A percentile compares a stretch with the other conserved stretches of the same genome.
These are phyloP conservation scores for Mythimna impura DNA, from an alignment of 2,888 invertebrate species.

Conservation along the genomic window DNA sequence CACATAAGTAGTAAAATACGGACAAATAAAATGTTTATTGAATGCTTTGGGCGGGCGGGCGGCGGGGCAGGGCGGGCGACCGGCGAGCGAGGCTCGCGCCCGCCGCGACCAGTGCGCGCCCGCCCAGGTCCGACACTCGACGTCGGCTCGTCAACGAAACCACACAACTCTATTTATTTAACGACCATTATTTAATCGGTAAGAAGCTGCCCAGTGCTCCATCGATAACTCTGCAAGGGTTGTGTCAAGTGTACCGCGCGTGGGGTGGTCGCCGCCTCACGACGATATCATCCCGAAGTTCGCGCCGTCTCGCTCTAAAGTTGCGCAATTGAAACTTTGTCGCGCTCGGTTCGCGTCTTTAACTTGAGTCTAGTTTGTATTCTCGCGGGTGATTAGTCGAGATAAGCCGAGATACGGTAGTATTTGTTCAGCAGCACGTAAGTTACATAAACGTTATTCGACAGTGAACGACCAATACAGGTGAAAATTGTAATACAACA, in stretches of 20 bases:
- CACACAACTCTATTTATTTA: slow-evolving; percentile 84
- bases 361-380: slow-evolving; percentile 71
- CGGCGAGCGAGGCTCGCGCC: slow-evolving; percentile 71
- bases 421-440: slow-evolving; percentile 81
- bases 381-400: slow-evolving; percentile 82
- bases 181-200: slow-evolving; percentile 88
- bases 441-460: slow-evolving; percentile 71
- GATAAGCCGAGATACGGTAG: slow-evolving; percentile 79
- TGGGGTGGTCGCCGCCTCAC: slow-evolving; percentile 62
- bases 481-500: slow-evolving; percentile 29
- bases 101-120: slow-evolving; percentile 87
- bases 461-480: slow-evolving; percentile 40
- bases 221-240: slow-evolving; percentile 72
- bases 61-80: slow-evolving; percentile 72
- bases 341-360: slow-evolving; percentile 73
- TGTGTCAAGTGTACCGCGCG: slow-evolving; percentile 78
- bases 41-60: slow-evolving; percentile 74
- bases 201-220: slow-evolving; percentile 83
- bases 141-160: slow-evolving; percentile 90
- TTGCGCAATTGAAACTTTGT: slow-evolving; percentile 81
- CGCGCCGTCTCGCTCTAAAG: slow-evolving; percentile 77
- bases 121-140: slow-evolving; percentile 90
- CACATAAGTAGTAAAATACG: slow-evolving; percentile 74
- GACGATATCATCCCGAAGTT: slow-evolving; percentile 69
- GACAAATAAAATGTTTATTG: slow-evolving; percentile 79